Evolutionary conservation across 1,140 invertebrate species (phyloP), one percentile per base, ranked within the genome.

Genomic region (Agrilus planipennis): DNA sequence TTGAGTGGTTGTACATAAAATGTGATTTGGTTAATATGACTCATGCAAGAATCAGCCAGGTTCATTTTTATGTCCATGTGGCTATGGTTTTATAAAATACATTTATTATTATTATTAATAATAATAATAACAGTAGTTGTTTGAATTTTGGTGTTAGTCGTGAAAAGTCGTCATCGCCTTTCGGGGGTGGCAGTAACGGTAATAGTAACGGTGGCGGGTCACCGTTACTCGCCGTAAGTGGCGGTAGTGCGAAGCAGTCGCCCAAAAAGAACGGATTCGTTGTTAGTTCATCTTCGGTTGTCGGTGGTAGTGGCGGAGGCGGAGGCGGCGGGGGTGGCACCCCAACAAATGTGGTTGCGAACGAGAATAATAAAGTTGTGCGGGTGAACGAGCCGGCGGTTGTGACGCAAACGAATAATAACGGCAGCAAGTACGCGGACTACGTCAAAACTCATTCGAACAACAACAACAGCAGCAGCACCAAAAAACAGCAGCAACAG

Each of bases 401-500:
- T n/a, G n/a, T n/a, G n/a, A n/a, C n/a, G n/a, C n/a, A n/a, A n/a
- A n/a, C n/a, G n/a, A n/a, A n/a, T n/a, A n/a, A n/a, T n/a, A n/a
- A n/a, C n/a, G n/a, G n/a, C n/a, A n/a, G n/a, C n/a, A n/a, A n/a
- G n/a, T n/a, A n/a, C n/a, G n/a, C n/a, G n/a, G n/a, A n/a, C n/a
- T n/a, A n/a, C n/a, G n/a, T n/a, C n/a, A n/a, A 22, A 22, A 36
- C 11, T 22, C 34, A 21, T 16, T 22, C 19, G 34, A 36, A 21
- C 15, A 36, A 36, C 23, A 21, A 15, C 15, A n/a, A 21, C 23
- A 36, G 15, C 34, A 4, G 20, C 34, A 22, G 23, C 19, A 7
- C 12, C 34, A 22, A n/a, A 36, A 36, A 20, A 36, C n/a, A 62
- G 60, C 44, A 58, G 58, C 1, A 57, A 62, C 39, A 62, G 60